These are phyloP conservation scores for Macrosiphum euphorbiae DNA, from an alignment of 2,888 invertebrate species.

Conservation along the genomic window DNA sequence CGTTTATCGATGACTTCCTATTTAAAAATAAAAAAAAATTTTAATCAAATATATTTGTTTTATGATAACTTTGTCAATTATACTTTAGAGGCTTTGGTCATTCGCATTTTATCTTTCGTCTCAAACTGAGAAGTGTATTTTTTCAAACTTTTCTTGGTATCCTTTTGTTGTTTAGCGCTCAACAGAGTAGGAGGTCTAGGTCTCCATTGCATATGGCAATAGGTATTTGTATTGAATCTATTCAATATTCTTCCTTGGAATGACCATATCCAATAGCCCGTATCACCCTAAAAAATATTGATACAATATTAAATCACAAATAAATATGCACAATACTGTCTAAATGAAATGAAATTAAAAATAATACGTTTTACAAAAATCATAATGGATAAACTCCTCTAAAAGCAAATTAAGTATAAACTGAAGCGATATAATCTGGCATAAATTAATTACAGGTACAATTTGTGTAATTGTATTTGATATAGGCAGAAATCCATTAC, in stretches of 20 bases:
- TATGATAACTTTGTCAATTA: constrained; percentile 21
- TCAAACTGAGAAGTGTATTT: constrained; percentile 97
- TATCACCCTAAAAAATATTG: constrained; percentile 72
- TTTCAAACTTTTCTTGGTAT: constrained; percentile 97
- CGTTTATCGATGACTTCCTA: constrained; percentile 91
- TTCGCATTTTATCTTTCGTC: constrained; percentile 93
- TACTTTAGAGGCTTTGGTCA: constrained; percentile 91
- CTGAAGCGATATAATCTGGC: neutral
- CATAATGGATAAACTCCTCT: neutral
- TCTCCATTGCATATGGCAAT: constrained; percentile 96
- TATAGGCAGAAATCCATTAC: no score
- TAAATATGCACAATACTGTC: neutral
- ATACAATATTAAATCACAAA: neutral
- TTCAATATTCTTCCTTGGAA: constrained; percentile 89
- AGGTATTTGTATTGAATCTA: constrained; percentile 89
- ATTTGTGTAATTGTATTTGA: neutral
- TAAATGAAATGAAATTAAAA: neutral
- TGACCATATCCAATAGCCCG: constrained; percentile 97
- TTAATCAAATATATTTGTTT: neutral
- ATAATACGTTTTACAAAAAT: neutral
- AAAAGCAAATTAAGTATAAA: neutral
- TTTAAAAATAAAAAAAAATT: constrained; percentile 18
- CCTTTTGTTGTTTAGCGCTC: constrained; percentile 87
- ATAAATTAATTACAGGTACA: neutral
- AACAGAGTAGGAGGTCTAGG: constrained; percentile 92